Conservation (phyloP, 2,888 invertebrate species). For the Drosophila nr. perissopoda region DNA sequence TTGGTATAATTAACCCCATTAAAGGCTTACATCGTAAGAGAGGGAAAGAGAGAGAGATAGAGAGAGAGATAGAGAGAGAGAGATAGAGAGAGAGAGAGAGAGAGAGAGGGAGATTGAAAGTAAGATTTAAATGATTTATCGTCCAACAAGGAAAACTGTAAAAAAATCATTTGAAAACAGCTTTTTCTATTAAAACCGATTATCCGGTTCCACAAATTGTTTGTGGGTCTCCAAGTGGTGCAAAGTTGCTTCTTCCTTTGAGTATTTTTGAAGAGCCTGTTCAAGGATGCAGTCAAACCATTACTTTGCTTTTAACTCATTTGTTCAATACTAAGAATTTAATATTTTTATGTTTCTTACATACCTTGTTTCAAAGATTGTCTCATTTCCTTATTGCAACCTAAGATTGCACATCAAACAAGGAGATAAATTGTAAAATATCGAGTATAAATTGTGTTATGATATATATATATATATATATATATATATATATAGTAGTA, state of each 20-base stretch:
- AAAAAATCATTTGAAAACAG: neutral
- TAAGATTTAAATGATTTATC: conserved; percentile 3
- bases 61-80: neutral
- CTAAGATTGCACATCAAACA: neutral
- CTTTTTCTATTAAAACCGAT: neutral
- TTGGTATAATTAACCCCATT: conserved; percentile 29
- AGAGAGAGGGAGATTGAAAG: no score
- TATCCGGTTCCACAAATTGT: neutral
- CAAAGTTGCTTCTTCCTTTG: neutral
- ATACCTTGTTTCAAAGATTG: neutral
- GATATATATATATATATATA: neutral
- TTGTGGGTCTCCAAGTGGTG: neutral
- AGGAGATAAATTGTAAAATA: neutral
- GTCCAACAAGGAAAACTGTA: neutral
- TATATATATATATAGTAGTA: neutral
- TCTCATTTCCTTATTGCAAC: neutral
- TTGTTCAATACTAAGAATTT: neutral
- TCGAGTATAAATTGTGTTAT: neutral
- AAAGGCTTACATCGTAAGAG: neutral
- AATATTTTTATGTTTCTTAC: neutral
- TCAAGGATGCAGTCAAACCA: neutral
- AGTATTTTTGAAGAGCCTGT: neutral
- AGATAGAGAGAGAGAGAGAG: neutral
- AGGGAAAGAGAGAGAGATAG: no score
- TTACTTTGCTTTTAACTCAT: neutral